Conservation (phyloP, 2,888 invertebrate species). For the Metopia argyrocephala region DNA sequence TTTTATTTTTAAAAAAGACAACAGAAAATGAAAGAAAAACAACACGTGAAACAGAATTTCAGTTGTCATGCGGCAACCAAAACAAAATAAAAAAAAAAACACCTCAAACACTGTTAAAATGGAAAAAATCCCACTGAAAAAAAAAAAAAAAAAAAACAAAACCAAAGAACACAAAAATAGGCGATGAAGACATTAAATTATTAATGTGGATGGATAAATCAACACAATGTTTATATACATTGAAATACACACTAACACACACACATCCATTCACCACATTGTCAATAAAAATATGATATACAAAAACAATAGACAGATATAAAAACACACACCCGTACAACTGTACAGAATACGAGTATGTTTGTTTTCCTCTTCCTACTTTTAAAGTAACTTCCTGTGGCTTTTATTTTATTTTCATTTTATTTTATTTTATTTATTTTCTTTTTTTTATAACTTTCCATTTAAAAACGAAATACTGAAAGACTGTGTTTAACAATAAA, state of each 20-base stretch:
- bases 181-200: slow-evolving; percentile 64
- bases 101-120: background rate
- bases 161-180: background rate
- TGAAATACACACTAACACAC: slow-evolving; percentile 4
- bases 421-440: background rate
- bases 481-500: slow-evolving; percentile 8
- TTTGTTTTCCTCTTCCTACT: background rate
- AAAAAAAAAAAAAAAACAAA: background rate
- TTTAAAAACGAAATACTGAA: slow-evolving; percentile 8
- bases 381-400: background rate
- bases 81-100: background rate
- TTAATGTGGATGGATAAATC: slow-evolving; percentile 64
- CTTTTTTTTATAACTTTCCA: background rate
- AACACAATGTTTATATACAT: slow-evolving; percentile 40
- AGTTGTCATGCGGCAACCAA: slow-evolving; percentile 37
- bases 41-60: slow-evolving; percentile 31
- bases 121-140: background rate
- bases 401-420: background rate
- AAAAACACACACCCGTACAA: background rate
- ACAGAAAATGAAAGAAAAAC: background rate
- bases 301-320: background rate
- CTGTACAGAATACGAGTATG: background rate
- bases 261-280: slow-evolving; percentile 7
- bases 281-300: too few species aligned
- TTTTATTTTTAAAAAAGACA: background rate